Conservation (phyloP, 2,113 vertebrate genomes). For the Scophthalmus maximus region DNA sequence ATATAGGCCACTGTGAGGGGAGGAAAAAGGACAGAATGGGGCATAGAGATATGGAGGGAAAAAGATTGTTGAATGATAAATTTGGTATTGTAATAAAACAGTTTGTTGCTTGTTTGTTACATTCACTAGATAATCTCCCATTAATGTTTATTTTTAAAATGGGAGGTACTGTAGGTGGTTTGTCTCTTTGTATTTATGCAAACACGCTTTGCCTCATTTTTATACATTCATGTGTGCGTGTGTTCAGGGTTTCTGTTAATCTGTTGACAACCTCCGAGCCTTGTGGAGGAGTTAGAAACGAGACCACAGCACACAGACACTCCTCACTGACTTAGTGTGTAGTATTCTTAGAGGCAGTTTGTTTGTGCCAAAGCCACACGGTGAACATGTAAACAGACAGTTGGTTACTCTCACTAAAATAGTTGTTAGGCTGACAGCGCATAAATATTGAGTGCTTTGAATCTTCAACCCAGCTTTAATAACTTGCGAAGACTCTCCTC, state of each 20-base stretch:
- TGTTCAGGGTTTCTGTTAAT: slow-evolving; percentile 41
- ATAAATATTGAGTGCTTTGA: slow-evolving; percentile 37
- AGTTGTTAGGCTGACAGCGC: slow-evolving; percentile 15
- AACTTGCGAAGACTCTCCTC: slow-evolving; percentile 1
- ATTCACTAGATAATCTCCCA: slow-evolving; percentile 45
- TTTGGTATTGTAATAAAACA: background rate
- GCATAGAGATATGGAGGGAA: background rate
- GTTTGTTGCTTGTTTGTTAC: slow-evolving; percentile 28
- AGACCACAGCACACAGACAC: slow-evolving; percentile 5
- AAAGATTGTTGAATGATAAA: slow-evolving; percentile 8
- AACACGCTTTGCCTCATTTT: background rate
- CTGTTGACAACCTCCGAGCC: slow-evolving; percentile 24
- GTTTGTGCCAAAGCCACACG: slow-evolving; percentile 38
- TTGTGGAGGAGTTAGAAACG: slow-evolving; percentile 25
- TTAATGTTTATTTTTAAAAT: slow-evolving; percentile 63
- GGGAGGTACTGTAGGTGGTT: slow-evolving; percentile 41
- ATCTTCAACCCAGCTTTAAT: slow-evolving; percentile 28
- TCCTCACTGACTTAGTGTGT: slow-evolving; percentile 17
- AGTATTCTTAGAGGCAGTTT: slow-evolving; percentile 17
- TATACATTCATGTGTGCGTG: background rate
- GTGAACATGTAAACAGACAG: slow-evolving; percentile 40
- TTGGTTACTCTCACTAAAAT: slow-evolving; percentile 39
- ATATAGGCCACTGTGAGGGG: slow-evolving; percentile 47
- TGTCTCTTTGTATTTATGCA: slow-evolving; percentile 31
- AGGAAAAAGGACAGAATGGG: slow-evolving; percentile 23